Percentiles rank a stretch among this genome's conserved stretches.
Conservation (phyloP, 2,113 vertebrate species). For the Scartelaos histophorus region DNA sequence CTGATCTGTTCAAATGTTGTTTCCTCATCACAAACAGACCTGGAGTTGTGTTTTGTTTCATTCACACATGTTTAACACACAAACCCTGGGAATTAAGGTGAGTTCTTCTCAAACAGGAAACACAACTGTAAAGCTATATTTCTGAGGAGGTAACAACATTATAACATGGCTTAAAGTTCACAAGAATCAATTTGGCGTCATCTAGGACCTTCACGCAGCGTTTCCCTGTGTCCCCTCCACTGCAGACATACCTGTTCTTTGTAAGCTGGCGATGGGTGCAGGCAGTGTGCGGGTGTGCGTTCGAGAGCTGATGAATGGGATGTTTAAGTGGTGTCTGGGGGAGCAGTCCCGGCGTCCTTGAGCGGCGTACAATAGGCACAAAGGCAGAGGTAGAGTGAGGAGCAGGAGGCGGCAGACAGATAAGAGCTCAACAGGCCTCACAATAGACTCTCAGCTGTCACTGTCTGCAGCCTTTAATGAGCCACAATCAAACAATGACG, state of each 20-base stretch:
- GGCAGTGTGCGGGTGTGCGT: constrained; percentile 46
- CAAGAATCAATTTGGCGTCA: no score
- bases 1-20: no score
- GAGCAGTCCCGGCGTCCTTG: constrained; percentile 68
- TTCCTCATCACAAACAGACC: no score
- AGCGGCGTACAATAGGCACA: constrained; percentile 68
- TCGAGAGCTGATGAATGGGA: constrained; percentile 64
- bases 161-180: no score
- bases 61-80: no score
- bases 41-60: no score
- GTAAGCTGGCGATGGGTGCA: constrained; percentile 47
- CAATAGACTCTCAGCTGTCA: constrained; percentile 71
- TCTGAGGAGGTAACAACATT: no score
- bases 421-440: constrained; percentile 66
- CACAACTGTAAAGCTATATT: no score
- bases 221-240: background rate
- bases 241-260: constrained; percentile 56
- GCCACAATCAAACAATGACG: constrained; percentile 77
- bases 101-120: no score
- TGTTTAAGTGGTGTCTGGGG: constrained; percentile 70
- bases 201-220: no score
- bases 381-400: constrained; percentile 49
- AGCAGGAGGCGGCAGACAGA: constrained; percentile 61
- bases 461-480: constrained; percentile 76
- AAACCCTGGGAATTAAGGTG: no score